Base-by-base conservation (phyloP, 2,888 invertebrate species). In the Cheilosia soror region DNA sequence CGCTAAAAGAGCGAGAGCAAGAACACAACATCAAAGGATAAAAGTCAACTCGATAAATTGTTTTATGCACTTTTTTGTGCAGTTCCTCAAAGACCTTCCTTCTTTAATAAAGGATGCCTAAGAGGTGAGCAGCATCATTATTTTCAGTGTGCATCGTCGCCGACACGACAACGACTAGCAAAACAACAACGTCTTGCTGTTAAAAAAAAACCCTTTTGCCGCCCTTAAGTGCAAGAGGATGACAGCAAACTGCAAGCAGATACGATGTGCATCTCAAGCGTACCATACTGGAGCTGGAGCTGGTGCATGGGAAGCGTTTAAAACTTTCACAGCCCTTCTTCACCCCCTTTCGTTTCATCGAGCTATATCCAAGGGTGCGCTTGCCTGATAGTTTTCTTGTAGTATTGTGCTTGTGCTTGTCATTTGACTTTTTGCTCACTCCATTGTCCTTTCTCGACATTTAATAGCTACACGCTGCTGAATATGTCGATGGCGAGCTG, bases 11-110 rank as follows among this genome's bases (percentile, higher is more conserved):
- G 58, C 49, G 27, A 51, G 11, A 55, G 33, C 71, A 68, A 66
- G 42, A 44, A 69, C 62, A 63, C 49, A 66, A 81, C 76, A 72
- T 85, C 81, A 71, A 62, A 68, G 85, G 58, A 72, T 57, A 66
- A 80, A 81, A 85, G 81, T 81, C 81, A 85, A 77, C 85, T 77
- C 72, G 80, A 81, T 76, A 81, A 85, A 69, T 72, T 80, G 84
- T 80, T 60, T 71, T 63, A 27, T 53, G 47, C 37, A 44, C 25
- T 40, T 65, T 65, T 33, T 65, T 15, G 5, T 68, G 44, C 25
- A 63, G 42, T 71, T 68, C 51, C 47, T 75, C 53, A 75, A 60
- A 71, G 76, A 72, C 66, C 58, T 81, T 76, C 44, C 49, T 47
- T 62, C 58, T 72, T 29, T 80, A 79, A 85, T 85, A 80, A 85